phyloP scores from a whole-genome alignment of 1,140 invertebrate species.

The Agrilus planipennis region DNA sequence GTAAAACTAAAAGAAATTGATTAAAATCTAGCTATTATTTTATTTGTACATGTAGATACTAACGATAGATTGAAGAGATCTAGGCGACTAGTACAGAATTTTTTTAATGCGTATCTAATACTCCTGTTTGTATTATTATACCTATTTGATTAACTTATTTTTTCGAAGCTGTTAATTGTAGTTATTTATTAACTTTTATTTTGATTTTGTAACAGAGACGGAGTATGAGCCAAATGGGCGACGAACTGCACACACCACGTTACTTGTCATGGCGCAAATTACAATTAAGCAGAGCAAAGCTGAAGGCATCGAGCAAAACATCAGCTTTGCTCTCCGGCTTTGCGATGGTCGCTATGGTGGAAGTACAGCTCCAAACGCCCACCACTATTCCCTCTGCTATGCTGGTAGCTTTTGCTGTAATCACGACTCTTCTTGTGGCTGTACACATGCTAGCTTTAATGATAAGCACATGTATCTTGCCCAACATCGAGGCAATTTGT shows the following conservation, averaged over 20 bases:
- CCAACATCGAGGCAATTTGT: constrained; percentile 82
- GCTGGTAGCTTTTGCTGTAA: constrained; percentile 86
- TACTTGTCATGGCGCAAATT: constrained; percentile 84
- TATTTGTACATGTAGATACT: too few relatives aligned
- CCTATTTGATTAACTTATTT: constrained; percentile 2
- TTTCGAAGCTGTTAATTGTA: too few relatives aligned
- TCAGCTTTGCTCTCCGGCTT: constrained; percentile 93
- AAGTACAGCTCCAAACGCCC: constrained; percentile 25
- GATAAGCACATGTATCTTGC: constrained; percentile 98
- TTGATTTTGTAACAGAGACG: constrained; percentile 30
- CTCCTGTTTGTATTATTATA: not conserved
- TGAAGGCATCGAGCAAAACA: constrained; percentile 94
- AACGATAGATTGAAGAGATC: too few relatives aligned
- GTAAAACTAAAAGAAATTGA: too few relatives aligned
- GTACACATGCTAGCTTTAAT: constrained; percentile 97
- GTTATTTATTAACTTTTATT: constrained; percentile 5
- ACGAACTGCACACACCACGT: constrained; percentile 66
- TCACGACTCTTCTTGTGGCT: constrained; percentile 89
- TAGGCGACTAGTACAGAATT: too few relatives aligned
- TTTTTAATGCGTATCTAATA: not conserved
- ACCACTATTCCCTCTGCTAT: constrained; percentile 53
- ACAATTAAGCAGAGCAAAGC: constrained; percentile 84
- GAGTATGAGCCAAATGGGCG: constrained; percentile 61
- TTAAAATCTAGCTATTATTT: too few relatives aligned
- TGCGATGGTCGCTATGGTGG: constrained; percentile 91